phyloP scores from a whole-genome alignment of 1,140 invertebrate species.

The Drosophila neocordata region DNA sequence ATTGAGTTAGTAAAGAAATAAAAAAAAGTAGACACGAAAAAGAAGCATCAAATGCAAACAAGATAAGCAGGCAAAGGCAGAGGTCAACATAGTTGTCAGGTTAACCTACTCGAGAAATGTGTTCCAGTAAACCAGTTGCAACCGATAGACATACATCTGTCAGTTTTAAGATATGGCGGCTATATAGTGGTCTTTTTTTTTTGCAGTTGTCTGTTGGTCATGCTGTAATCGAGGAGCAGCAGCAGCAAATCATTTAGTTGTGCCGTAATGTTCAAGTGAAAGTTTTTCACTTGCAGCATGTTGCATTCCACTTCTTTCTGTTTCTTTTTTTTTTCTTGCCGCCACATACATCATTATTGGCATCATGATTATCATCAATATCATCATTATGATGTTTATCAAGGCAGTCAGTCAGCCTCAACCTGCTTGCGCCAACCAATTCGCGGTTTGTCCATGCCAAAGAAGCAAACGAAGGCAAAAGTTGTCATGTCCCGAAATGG shows the following conservation, averaged over 20 bases:
- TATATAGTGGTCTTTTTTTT: background rate
- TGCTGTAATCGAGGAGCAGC: conserved; percentile 32
- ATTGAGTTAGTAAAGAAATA: conserved; percentile 64
- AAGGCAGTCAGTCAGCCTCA: conserved; percentile 45
- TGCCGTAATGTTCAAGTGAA: conserved; percentile 70
- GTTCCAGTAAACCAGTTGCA: conserved; percentile 48
- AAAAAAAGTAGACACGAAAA: conserved; percentile 11
- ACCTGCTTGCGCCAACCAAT: conserved; percentile 46
- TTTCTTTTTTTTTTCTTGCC: conserved; percentile 28
- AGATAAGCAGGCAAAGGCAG: conserved; percentile 37
- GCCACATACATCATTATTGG: conserved; percentile 57
- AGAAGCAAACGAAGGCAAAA: conserved; percentile 66
- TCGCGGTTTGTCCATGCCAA: conserved; percentile 52
- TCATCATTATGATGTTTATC: conserved; percentile 23
- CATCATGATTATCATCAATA: background rate
- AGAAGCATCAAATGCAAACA: conserved; percentile 48
- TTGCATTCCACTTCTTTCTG: conserved; percentile 36
- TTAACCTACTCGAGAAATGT: conserved; percentile 26
- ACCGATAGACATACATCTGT: conserved; percentile 53
- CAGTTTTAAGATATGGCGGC: conserved; percentile 29
- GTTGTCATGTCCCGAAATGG: conserved; percentile 76
- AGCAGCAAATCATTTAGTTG: conserved; percentile 27
- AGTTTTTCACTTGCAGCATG: conserved; percentile 74
- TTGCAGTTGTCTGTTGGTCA: conserved; percentile 39
- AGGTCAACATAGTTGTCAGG: conserved; percentile 40